Evolutionary conservation across 1,140 invertebrate species (phyloP), one percentile per base, ranked within the genome.

Genomic region (Brachionus asplanchnoidis): DNA sequence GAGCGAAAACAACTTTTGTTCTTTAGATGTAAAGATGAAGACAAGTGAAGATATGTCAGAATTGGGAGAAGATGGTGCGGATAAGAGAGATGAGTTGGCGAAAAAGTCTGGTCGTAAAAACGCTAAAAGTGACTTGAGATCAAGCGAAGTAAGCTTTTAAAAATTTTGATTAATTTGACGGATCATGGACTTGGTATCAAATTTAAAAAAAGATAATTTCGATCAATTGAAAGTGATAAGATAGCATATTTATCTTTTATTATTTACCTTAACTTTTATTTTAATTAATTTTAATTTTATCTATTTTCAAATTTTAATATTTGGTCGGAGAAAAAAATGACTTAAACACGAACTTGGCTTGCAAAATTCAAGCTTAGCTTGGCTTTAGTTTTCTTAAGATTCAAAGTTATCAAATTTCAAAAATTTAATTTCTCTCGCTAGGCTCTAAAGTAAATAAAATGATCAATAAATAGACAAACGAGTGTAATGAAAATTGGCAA

Each of bases 391-490:
- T 60, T 60, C 53, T 60, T 60, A 60, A 26, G 53, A 60, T 60
- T 60, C 53, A 60, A 60, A 60, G 53, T 60, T 73, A 42, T 73
- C 68, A 73, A 73, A 73, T 73, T 73, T 73, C 68, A 73, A 73
- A 73, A 73, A 73, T 73, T 73, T 73, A 73, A 73, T 73, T 73
- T 73, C 53, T 60, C 53, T 60, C 53, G 53, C 53, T 60, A 60
- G 40, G 40, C 17, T 7, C 42, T 73, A 42, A 73, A 73, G 40
- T 73, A 73, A 73, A 73, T 73, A 73, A 73, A 73, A 40, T 73
- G 68, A 73, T 73, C 68, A 73, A 73, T 73, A 73, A 73, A 73
- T 73, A 73, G 68, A 20, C 32, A 73, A 32, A 32, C 32, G 11
- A 68, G 66, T 32, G 32, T 32, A 68, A 68, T 32, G 32, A 68